Evolutionary conservation across 2,113 vertebrate genomes (phyloP).

Genomic region (Semicossyphus pulcher): DNA sequence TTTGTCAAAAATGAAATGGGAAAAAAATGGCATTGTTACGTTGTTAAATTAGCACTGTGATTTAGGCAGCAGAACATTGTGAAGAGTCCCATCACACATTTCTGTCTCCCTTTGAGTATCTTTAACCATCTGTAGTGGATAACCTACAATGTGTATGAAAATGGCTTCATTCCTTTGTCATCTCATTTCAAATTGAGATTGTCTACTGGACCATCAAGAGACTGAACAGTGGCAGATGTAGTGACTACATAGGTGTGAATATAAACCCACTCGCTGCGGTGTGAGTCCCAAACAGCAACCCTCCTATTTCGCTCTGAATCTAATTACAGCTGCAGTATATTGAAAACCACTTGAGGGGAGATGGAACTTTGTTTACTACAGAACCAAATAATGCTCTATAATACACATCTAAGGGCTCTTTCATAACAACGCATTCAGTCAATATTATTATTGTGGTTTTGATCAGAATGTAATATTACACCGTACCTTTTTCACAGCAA

Average conservation of each 20-base stretch:
- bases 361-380: constrained; percentile 76
- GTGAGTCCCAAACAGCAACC: constrained; percentile 74
- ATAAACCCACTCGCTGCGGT: constrained; percentile 73
- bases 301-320: constrained; percentile 77
- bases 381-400: constrained; percentile 55
- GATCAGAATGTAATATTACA: constrained; percentile 59
- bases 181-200: constrained; percentile 80
- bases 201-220: constrained; percentile 73
- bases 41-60: constrained; percentile 77
- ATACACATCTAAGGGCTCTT: constrained; percentile 45
- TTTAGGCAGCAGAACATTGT: constrained; percentile 69
- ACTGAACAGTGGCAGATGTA: constrained; percentile 77
- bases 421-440: constrained; percentile 58
- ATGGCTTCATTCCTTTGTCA: constrained; percentile 77
- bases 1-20: constrained; percentile 68
- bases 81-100: constrained; percentile 74
- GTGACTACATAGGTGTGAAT: constrained; percentile 74
- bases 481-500: constrained; percentile 41
- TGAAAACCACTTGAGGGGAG: constrained; percentile 70
- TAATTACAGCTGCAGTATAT: constrained; percentile 77
- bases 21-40: constrained; percentile 69
- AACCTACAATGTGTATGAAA: constrained; percentile 74
- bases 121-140: constrained; percentile 80
- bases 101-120: constrained; percentile 74
- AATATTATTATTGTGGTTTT: constrained; percentile 65